phyloP scores from a whole-genome alignment of 2,797 vertebrate genomes.

The Pangasius larnaudii region DNA sequence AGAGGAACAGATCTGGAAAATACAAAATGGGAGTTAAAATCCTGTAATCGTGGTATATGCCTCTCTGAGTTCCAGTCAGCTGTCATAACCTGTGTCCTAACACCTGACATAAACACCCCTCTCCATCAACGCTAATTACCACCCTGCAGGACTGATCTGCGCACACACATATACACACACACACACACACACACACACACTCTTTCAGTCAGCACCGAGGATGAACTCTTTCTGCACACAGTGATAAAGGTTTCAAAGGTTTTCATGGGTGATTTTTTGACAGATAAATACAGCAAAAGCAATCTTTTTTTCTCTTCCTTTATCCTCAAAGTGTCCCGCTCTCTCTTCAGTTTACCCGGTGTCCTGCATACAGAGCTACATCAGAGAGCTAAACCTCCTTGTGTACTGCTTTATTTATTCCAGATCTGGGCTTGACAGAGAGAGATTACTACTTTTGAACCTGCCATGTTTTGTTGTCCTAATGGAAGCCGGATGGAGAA shows the following conservation, averaged over 20 bases:
- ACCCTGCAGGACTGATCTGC: slow-evolving; percentile 46
- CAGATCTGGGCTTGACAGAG: slow-evolving; percentile 79
- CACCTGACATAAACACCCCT: slow-evolving; percentile 57
- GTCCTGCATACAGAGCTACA: slow-evolving; percentile 67
- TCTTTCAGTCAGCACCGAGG: slow-evolving; percentile 60
- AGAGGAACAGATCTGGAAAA: slow-evolving; percentile 14
- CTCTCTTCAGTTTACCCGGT: slow-evolving; percentile 48
- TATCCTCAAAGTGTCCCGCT: slow-evolving; percentile 60
- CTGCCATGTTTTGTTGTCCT: slow-evolving; percentile 72
- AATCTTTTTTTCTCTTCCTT: slow-evolving; percentile 59
- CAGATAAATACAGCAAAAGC: slow-evolving; percentile 76
- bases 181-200: slow-evolving; percentile 52
- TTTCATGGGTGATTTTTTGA: slow-evolving; percentile 74
- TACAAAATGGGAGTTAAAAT: slow-evolving; percentile 26
- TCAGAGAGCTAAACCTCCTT: slow-evolving; percentile 72
- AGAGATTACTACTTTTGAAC: slow-evolving; percentile 77
- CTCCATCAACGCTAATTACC: slow-evolving; percentile 63
- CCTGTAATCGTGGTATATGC: neutral
- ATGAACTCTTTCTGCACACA: slow-evolving; percentile 75
- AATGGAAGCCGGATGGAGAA: slow-evolving; percentile 73
- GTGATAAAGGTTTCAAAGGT: slow-evolving; percentile 81
- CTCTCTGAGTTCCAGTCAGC: slow-evolving; percentile 45
- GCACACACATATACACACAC: slow-evolving; percentile 56
- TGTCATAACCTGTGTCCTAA: slow-evolving; percentile 56
- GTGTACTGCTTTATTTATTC: slow-evolving; percentile 75